Conservation (phyloP, 2,888 invertebrate genomes). For the Acleris literana region DNA sequence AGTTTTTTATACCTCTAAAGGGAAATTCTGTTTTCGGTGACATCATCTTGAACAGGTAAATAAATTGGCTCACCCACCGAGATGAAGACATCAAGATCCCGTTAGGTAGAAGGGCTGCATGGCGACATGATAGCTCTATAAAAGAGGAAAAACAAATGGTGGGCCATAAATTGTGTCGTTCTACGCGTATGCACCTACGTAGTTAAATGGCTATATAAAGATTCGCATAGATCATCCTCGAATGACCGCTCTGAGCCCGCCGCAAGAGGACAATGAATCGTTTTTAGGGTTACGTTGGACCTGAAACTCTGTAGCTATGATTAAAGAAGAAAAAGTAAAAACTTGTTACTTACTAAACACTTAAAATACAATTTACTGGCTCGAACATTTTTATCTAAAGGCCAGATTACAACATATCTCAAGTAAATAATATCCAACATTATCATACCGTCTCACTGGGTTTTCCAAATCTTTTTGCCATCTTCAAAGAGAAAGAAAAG, state of each 20-base stretch:
- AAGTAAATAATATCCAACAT: too few relatives aligned
- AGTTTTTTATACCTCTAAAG: background rate
- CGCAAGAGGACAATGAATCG: constrained; percentile 53
- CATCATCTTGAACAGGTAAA: constrained; percentile 21
- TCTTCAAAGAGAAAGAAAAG: background rate
- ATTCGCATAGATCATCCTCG: constrained; percentile 71
- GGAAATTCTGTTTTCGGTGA: background rate
- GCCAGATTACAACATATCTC: too few relatives aligned
- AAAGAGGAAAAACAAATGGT: constrained; percentile 43
- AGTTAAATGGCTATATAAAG: constrained; percentile 66
- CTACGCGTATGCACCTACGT: constrained; percentile 58
- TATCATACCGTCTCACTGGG: background rate
- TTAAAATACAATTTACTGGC: too few relatives aligned
- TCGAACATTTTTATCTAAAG: too few relatives aligned
- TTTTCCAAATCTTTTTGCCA: background rate
- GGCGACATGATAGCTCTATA: constrained; percentile 36
- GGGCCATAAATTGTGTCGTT: constrained; percentile 49
- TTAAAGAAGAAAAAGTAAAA: background rate
- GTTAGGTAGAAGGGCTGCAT: constrained; percentile 29
- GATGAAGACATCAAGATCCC: constrained; percentile 30
- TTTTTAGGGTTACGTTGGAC: constrained; percentile 52
- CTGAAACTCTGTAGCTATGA: background rate
- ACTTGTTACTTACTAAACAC: too few relatives aligned
- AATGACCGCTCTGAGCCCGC: constrained; percentile 59
- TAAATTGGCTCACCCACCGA: constrained; percentile 11